phyloP scores from a whole-genome alignment of 2,797 vertebrate species.

The Siniperca undulata region DNA sequence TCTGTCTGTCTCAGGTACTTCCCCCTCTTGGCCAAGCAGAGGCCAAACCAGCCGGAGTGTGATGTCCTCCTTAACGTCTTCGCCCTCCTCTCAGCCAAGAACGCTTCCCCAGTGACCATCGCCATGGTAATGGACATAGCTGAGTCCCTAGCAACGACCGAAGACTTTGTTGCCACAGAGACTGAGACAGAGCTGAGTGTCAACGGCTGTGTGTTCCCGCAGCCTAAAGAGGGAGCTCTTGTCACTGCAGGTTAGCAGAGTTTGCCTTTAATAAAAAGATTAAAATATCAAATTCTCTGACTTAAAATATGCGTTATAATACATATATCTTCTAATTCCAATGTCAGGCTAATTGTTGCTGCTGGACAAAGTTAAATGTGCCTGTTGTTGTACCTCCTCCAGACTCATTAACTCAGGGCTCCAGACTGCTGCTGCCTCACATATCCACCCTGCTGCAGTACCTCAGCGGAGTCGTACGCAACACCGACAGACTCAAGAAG shows the following conservation, averaged over 20 bases:
- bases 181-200: slow-evolving; percentile 80
- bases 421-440: slow-evolving; percentile 90
- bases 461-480: slow-evolving; percentile 90
- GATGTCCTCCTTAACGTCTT: slow-evolving; percentile 92
- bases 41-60: slow-evolving; percentile 86
- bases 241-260: slow-evolving; percentile 80
- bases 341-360: not conserved
- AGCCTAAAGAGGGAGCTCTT: slow-evolving; percentile 65
- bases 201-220: slow-evolving; percentile 80
- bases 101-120: slow-evolving; percentile 86
- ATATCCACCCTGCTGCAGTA: slow-evolving; percentile 92
- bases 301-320: not conserved
- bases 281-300: not conserved
- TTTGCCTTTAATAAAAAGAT: too few relatives aligned
- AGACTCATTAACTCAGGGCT: slow-evolving; percentile 89
- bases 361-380: not conserved
- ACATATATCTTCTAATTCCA: fast-evolving
- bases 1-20: slow-evolving; percentile 87
- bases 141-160: slow-evolving; percentile 88
- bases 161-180: slow-evolving; percentile 89
- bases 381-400: not conserved
- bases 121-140: slow-evolving; percentile 91
- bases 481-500: slow-evolving; percentile 90
- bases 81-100: slow-evolving; percentile 91
- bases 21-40: slow-evolving; percentile 93